Evolutionary conservation across 2,888 invertebrate genomes (phyloP), one percentile per base, ranked within the genome.

Genomic region (Poecilobothrus nobilitatus): DNA sequence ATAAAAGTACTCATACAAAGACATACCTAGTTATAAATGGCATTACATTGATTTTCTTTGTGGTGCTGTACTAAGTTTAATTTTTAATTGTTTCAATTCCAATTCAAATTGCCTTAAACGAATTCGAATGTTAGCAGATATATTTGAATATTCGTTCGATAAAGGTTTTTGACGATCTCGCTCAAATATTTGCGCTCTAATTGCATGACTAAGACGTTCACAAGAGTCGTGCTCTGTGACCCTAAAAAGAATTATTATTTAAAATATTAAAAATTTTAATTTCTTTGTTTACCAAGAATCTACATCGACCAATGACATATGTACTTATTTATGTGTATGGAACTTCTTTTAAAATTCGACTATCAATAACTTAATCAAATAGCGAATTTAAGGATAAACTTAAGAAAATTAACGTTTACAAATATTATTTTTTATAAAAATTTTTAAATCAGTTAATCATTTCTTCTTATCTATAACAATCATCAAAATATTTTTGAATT

Each of bases 141-240:
- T 78, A 69, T 83, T 84, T 5, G 85, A 83, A 76, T 87, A 88
- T 67, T 84, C 82, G 66, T 85, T 82, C 0, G 86, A 86, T 2
- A 82, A 79, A 74, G 82, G 83, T 41, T 82, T 77, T 71, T 85
- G 83, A 71, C 82, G 81, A 72, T 86, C 85, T 67, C 89, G 81
- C 68, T 83, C 76, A 0, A 85, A 84, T 10, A 90, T 75, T 74
- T 87, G 85, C 70, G 86, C 86, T 81, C 87, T 86, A 66, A 89
- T 86, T 73, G 88, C 86, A 65, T 87, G 82, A 74, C 84, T 85
- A 27, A 89, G 77, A 70, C 86, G 86, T 74, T 89, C 87, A 74
- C 89, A 89, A 0, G 87, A 85, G 74, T 89, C 88, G 78, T 86
- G 85, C 76, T 89, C 89, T 0, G 83, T 78, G 18, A 88, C 79